Evolutionary conservation across 2,113 vertebrate species (phyloP), one percentile per base, ranked within the genome.

Genomic region (Apistogramma diplotaenia): DNA sequence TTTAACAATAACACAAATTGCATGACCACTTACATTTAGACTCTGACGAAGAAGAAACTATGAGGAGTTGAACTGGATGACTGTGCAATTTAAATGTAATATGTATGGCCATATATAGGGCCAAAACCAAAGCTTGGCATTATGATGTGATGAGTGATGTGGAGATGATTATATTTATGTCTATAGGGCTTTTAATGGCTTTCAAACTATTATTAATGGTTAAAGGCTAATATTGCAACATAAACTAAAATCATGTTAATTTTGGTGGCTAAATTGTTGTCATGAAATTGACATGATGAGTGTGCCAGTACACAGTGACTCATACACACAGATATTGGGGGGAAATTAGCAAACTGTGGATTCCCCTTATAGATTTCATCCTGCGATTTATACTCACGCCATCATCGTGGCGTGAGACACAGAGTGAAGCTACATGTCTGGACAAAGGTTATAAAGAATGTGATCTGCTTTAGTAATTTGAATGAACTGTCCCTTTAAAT

Each of bases 161-260:
- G 67, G 8, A 31, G 31, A 27, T 12, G 78, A 37, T 49, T 53
- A 55, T 49, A 70, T 49, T 78, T 56, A n/a, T 55, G 8, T 62
- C 31, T 65, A 56, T 43, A 71, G 60, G 3, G 57, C 1, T 23
- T 51, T 58, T 5, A 12, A 16, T 74, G 37, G 12, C 59, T 75
- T 60, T 83, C 78, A 90, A 84, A 90, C 81, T 85, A 43, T 46
- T 58, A 83, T 16, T 35, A 51, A 70, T 85, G 18, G 1, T 18
- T 71, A n/a, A 46, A 70, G 29, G 11, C 16, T 5, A 54, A 70
- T 72, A 40, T 6, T 62, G 46, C 46, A 6, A 25, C 27, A 40
- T 54, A 11, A 61, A 37, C 9, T 75, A 61, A 27, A 23, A 70
- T 21, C 43, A 31, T 11, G 49, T 27, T 23, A 2, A 6, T 60